A percentile compares a stretch with the other conserved stretches of the same genome.
phyloP scores from a whole-genome alignment of 2,113 vertebrate genomes.

The Petrocephalus zakoni region DNA sequence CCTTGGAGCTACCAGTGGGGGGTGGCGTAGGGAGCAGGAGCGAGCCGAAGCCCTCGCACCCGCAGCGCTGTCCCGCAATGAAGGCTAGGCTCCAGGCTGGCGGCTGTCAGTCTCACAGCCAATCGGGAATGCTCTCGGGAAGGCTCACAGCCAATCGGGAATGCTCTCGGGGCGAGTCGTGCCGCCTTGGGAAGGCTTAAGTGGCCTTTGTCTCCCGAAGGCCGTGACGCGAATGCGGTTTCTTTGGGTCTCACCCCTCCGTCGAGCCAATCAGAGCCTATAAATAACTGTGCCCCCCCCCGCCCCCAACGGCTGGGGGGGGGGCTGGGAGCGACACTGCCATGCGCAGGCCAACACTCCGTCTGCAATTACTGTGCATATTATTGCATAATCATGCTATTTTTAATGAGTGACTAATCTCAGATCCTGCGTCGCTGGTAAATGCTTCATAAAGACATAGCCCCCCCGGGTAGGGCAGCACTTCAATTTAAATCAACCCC shows the following conservation, averaged over 20 bases:
- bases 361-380: not conserved
- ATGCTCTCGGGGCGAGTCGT: not conserved
- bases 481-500: slow-evolving; percentile 3
- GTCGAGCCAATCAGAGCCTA: not conserved
- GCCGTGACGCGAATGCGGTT: not conserved
- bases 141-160: not conserved
- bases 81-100: not conserved
- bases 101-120: not conserved
- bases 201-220: not conserved
- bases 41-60: not conserved
- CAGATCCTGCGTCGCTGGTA: not conserved
- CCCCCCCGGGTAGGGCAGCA: not conserved
- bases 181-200: not conserved
- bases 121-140: not conserved
- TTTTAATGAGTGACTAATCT: slow-evolving; percentile 15
- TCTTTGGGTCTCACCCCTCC: not conserved
- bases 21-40: not conserved
- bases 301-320: not conserved
- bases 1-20: not conserved
- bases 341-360: not conserved
- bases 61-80: not conserved
- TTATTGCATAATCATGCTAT: slow-evolving; percentile 7
- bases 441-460: not conserved
- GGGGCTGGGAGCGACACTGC: not conserved
- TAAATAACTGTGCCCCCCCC: not conserved